Evolutionary conservation across 2,888 invertebrate species (phyloP), one percentile per base, ranked within the genome.

Genomic region (Lagria hirta): DNA sequence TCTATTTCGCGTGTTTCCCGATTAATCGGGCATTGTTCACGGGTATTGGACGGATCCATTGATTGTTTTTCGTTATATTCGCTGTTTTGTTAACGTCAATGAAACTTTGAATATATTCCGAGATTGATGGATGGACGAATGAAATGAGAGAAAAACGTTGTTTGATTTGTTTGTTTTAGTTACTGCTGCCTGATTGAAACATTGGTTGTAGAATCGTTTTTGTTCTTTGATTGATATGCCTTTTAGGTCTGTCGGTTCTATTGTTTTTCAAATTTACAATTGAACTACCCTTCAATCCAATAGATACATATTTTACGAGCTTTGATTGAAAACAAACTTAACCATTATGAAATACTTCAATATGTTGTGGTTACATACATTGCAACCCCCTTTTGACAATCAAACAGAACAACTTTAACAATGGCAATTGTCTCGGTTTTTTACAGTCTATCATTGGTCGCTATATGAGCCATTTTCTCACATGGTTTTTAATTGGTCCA

Each of bases 21-120:
- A 62, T 61, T 62, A 62, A 61, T 62, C 61, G 58, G 38, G 52
- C 44, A 57, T 59, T 61, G 61, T 61, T 54, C 53, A 57, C 56
- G 59, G 55, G 57, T 57, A 60, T 60, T 58, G 57, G 56, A 41
- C 45, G 51, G 40, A 48, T 54, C 51, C 37, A 23, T 54, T 54
- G 54, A 57, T 57, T 57, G 56, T 55, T 54, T 54, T 55, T 54
- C 46, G 52, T 47, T 48, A 36, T 55, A 55, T 56, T 57, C 54
- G 52, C 23, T 41, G 32, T 29, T 49, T 41, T 44, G 37, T 51
- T 55, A 42, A 43, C 57, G 54, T 54, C 57, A 51, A 57, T 57
- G 55, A 54, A 22, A 15, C 18, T 11, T 17, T 43, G 18, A 28
- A 24, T 26, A 26, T 24, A 12, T 8, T 15, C 6, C 32, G 20